Conservation (phyloP, 2,113 vertebrate species). For the Dromas ardeola region DNA sequence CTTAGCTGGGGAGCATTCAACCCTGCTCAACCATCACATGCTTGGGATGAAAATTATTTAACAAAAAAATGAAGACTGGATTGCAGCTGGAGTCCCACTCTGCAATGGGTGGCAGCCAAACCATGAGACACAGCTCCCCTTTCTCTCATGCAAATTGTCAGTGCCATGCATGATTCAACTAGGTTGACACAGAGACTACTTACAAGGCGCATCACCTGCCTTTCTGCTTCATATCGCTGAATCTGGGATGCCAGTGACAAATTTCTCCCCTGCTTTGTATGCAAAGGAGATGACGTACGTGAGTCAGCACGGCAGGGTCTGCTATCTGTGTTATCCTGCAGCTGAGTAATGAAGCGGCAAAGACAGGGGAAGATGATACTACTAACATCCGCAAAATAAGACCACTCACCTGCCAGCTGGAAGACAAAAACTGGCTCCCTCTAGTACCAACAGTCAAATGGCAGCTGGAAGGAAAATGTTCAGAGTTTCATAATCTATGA, state of each 20-base stretch:
- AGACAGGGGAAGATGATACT: background rate
- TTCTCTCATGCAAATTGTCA: background rate
- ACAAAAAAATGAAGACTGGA: fast-evolving
- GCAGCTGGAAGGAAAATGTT: background rate
- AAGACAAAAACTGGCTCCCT: background rate
- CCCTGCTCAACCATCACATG: background rate
- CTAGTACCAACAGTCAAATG: background rate
- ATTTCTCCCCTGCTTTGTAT: background rate
- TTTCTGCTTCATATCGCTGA: background rate
- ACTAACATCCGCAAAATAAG: background rate
- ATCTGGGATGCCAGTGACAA: background rate
- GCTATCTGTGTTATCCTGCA: background rate
- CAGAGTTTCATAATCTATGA: background rate
- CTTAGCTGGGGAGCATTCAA: background rate
- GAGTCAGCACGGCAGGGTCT: background rate
- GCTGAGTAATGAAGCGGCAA: background rate
- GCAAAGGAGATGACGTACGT: fast-evolving
- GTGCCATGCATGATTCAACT: background rate
- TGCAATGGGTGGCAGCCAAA: background rate
- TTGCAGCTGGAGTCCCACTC: background rate
- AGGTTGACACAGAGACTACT: background rate
- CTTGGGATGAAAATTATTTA: background rate
- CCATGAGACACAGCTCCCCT: background rate
- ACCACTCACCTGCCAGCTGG: background rate
- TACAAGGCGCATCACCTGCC: background rate